Percentiles rank a stretch among this genome's conserved stretches.
phyloP scores from a whole-genome alignment of 2,888 invertebrate species.

The Melolontha melolontha region DNA sequence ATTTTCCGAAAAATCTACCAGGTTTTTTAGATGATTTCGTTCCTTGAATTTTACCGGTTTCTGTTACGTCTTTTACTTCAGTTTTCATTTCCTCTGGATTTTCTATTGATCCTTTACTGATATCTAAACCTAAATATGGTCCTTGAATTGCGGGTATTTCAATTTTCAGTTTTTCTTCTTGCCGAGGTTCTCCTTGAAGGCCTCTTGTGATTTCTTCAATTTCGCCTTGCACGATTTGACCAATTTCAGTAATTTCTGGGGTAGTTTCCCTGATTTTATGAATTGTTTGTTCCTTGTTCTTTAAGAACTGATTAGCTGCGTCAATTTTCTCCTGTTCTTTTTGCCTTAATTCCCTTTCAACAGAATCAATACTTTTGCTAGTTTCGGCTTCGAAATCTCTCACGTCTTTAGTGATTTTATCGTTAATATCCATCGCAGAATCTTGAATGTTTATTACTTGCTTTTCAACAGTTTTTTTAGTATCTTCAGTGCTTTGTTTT shows the following conservation, averaged over 20 bases:
- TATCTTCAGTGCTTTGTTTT: constrained; percentile 28
- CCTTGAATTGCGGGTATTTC: neutral
- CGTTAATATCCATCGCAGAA: constrained; percentile 48
- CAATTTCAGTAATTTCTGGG: constrained; percentile 15
- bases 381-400: constrained; percentile 12
- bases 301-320: neutral
- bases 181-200: constrained; percentile 27
- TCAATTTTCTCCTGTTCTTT: constrained; percentile 9
- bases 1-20: constrained; percentile 45
- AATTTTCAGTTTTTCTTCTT: neutral
- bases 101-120: constrained; percentile 3
- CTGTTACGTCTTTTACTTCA: constrained; percentile 2
- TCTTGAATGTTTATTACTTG: constrained; percentile 40
- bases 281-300: no score
- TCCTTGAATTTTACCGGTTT: constrained; percentile 32
- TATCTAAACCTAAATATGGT: neutral
- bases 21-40: constrained; percentile 40
- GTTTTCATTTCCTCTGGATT: constrained; percentile 14
- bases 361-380: neutral
- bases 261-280: no score
- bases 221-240: constrained; percentile 24
- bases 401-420: constrained; percentile 47
- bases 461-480: constrained; percentile 33
- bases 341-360: constrained; percentile 2
- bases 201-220: constrained; percentile 29